Evolutionary conservation across 1,140 invertebrate genomes (phyloP).

Genomic region (Hylaeus volcanicus): DNA sequence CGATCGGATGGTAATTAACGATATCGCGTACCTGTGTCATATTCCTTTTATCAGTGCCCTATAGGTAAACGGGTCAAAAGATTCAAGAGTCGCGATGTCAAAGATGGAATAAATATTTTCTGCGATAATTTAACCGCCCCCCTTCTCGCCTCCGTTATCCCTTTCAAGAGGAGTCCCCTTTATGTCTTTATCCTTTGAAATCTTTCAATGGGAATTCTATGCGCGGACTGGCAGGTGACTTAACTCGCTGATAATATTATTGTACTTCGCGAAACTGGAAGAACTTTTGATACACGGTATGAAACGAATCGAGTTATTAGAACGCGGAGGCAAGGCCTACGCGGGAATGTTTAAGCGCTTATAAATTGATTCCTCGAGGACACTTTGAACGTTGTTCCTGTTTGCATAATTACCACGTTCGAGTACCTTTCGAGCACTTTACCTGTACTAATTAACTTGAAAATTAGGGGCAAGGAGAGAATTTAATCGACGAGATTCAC

Average conservation of each 20-base stretch:
- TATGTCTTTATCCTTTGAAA: conserved; percentile 57
- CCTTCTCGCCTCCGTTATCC: neutral
- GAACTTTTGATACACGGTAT: conserved; percentile 51
- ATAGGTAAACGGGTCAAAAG: conserved; percentile 42
- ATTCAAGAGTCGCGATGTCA: neutral
- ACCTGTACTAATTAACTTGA: neutral
- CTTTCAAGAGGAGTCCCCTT: neutral
- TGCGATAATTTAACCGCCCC: conserved; percentile 53
- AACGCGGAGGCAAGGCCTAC: conserved; percentile 8
- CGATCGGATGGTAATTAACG: neutral
- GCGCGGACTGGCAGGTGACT: conserved; percentile 51
- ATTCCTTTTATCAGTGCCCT: neutral
- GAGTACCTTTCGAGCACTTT: too few species aligned
- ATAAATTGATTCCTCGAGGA: conserved; percentile 50
- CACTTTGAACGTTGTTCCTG: neutral
- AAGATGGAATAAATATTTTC: conserved; percentile 41
- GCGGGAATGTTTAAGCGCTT: conserved; percentile 10
- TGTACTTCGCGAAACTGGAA: conserved; percentile 43
- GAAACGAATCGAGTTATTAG: conserved; percentile 48
- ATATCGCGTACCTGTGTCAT: neutral
- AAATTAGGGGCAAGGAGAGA: neutral
- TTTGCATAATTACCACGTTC: conserved; percentile 10
- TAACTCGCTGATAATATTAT: conserved; percentile 64
- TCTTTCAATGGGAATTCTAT: conserved; percentile 59
- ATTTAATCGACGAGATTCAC: neutral